Percentiles rank a stretch among this genome's conserved stretches.
These are phyloP conservation scores for Setophaga coronata DNA, from an alignment of 2,113 vertebrate genomes.

Conservation along the genomic window DNA sequence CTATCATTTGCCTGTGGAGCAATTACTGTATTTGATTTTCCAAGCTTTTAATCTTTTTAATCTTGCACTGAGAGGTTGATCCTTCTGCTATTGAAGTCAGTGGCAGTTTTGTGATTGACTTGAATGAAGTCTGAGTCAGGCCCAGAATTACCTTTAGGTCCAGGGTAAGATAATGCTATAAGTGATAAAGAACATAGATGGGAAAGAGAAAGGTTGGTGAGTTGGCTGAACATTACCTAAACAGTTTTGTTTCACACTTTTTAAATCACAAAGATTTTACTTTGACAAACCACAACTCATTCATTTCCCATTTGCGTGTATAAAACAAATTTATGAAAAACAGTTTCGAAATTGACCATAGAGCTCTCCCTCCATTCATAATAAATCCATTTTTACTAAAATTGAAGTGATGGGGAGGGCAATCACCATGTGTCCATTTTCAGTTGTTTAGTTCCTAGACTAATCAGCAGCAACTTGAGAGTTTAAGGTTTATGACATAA, in stretches of 20 bases:
- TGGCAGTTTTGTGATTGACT: neutral
- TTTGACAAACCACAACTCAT: neutral
- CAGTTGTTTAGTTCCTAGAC: conserved; percentile 48
- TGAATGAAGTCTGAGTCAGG: neutral
- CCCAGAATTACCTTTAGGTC: neutral
- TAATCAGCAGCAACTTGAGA: conserved; percentile 59
- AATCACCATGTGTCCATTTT: conserved; percentile 45
- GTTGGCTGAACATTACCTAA: neutral
- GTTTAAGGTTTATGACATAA: conserved; percentile 60
- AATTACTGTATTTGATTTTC: neutral
- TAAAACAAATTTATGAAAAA: conserved; percentile 17
- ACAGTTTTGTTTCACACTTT: neutral
- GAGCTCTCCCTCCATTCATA: neutral
- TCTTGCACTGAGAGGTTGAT: neutral
- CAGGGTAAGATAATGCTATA: neutral
- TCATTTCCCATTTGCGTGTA: neutral
- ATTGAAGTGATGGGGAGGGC: neutral
- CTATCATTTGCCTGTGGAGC: neutral
- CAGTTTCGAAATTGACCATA: neutral
- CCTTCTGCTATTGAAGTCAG: neutral
- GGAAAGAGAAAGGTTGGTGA: neutral
- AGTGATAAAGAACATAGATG: neutral
- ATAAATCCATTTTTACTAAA: conserved; percentile 35
- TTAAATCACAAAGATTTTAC: neutral
- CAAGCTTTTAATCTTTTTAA: neutral